Conservation (phyloP, 1,140 invertebrate genomes). For the Ceratina calcarata region DNA sequence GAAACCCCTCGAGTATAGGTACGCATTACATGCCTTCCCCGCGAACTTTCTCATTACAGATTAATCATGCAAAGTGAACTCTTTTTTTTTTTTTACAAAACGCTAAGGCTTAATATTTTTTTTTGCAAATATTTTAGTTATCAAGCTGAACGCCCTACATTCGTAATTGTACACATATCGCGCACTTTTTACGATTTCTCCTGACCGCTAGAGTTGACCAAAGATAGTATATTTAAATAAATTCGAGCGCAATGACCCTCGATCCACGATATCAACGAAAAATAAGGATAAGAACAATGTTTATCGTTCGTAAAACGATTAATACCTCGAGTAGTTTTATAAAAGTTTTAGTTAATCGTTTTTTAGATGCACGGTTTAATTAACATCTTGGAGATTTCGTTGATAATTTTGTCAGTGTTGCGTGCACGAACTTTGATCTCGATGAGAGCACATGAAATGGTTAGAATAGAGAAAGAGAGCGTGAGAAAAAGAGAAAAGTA, state of each 20-base stretch:
- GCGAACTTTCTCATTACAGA: neutral
- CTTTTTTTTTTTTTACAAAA: conserved; percentile 17
- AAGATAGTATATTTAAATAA: neutral
- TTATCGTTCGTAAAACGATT: neutral
- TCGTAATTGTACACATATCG: too few relatives aligned
- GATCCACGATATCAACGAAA: conserved; percentile 16
- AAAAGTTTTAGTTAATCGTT: too few relatives aligned
- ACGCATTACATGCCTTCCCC: neutral
- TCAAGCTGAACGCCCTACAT: neutral
- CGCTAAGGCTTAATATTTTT: neutral
- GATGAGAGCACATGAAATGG: neutral
- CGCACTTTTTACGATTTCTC: neutral
- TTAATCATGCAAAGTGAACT: neutral
- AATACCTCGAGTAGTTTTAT: neutral
- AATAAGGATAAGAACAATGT: neutral
- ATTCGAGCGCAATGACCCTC: neutral
- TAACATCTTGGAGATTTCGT: neutral
- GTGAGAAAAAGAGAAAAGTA: neutral
- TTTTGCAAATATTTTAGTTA: neutral
- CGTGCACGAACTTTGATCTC: conserved; percentile 8
- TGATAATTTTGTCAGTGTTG: neutral
- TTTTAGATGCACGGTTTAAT: neutral
- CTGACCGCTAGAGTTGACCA: neutral
- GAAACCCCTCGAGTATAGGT: conserved; percentile 23
- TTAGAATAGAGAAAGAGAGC: neutral